Conservation (phyloP, 2,797 vertebrate species). For the Synanceia verrucosa region DNA sequence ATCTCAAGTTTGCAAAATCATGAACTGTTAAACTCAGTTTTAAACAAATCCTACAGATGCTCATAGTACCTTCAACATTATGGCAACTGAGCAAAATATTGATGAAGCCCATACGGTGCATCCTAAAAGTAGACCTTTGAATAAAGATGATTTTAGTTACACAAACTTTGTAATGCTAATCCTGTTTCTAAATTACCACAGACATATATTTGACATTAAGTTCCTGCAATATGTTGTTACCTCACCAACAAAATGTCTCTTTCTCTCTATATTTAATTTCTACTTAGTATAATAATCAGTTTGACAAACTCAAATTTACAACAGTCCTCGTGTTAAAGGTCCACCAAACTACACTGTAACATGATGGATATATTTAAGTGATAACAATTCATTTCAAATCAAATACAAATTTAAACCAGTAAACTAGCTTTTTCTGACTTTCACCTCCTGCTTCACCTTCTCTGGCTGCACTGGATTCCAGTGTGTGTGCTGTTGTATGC, state of each 20-base stretch:
- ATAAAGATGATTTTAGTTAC: neutral
- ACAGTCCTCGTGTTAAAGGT: neutral
- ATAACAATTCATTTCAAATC: constrained; percentile 6
- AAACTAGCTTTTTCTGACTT: too few relatives aligned
- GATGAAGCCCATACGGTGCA: too few relatives aligned
- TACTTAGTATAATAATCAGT: too few relatives aligned
- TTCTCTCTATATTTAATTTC: too few relatives aligned
- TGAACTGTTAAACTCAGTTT: too few relatives aligned
- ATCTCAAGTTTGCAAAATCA: too few relatives aligned
- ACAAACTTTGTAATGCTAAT: neutral
- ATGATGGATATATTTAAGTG: neutral
- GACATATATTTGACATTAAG: neutral
- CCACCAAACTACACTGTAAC: neutral
- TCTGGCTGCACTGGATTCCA: constrained; percentile 19
- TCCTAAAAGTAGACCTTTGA: neutral
- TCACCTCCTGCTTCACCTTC: too few relatives aligned
- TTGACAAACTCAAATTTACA: neutral
- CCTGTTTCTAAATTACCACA: neutral
- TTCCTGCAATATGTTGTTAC: neutral
- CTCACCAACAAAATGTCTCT: neutral
- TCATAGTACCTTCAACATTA: too few relatives aligned
- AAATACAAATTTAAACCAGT: constrained; percentile 1
- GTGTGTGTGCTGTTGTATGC: constrained; percentile 59
- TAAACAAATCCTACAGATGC: too few relatives aligned
- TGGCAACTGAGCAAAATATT: too few relatives aligned